phyloP scores from a whole-genome alignment of 2,888 invertebrate genomes.

The Drosophila antonietae region DNA sequence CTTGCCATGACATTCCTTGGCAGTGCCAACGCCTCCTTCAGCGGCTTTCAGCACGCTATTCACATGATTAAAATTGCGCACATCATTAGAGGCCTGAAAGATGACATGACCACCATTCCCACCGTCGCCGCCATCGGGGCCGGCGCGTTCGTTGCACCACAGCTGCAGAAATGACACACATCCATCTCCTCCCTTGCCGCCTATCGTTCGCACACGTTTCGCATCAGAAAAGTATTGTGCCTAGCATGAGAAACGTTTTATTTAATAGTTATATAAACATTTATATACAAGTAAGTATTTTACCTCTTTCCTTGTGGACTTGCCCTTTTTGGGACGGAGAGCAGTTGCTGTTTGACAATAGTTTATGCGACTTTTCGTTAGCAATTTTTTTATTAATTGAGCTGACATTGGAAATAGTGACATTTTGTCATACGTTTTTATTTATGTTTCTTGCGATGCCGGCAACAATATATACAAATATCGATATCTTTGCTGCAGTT shows the following conservation, averaged over 20 bases:
- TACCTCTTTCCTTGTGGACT: conserved; percentile 84
- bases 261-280: conserved; percentile 44
- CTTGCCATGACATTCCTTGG: conserved; percentile 93
- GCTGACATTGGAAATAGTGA: conserved; percentile 33
- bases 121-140: conserved; percentile 93
- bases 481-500: conserved; percentile 16
- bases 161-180: conserved; percentile 93
- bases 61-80: conserved; percentile 90
- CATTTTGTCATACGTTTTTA: conserved; percentile 27
- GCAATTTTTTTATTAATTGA: conserved; percentile 20
- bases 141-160: conserved; percentile 94
- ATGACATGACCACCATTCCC: conserved; percentile 98
- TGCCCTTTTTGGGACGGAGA: conserved; percentile 85
- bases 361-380: conserved; percentile 20
- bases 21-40: conserved; percentile 90
- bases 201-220: conserved; percentile 88
- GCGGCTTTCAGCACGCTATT: conserved; percentile 87
- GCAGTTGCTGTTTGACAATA: conserved; percentile 74
- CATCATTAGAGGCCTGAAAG: conserved; percentile 89
- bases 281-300: not conserved
- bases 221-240: conserved; percentile 90
- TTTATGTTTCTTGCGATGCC: conserved; percentile 21
- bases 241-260: conserved; percentile 65
- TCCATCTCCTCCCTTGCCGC: conserved; percentile 97
- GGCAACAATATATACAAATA: conserved; percentile 20